A percentile compares a stretch with the other conserved stretches of the same genome.
phyloP scores from a whole-genome alignment of 2,888 invertebrate genomes.

The Opisthograptis luteolata region DNA sequence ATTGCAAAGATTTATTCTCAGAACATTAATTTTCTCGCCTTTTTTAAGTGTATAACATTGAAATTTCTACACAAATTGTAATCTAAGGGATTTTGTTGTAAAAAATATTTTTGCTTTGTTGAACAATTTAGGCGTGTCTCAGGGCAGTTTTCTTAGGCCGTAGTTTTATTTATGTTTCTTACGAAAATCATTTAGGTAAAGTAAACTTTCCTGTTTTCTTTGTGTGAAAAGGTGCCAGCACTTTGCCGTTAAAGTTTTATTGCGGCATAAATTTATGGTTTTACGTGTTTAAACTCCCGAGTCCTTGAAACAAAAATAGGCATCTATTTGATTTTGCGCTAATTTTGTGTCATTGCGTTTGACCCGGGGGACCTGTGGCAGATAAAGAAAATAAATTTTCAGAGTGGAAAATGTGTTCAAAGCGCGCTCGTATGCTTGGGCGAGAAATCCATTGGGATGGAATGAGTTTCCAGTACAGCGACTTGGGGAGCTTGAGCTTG shows the following conservation, averaged over 20 bases:
- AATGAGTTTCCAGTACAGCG: slow-evolving; percentile 64
- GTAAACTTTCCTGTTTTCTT: neutral
- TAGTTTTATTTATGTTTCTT: neutral
- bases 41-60: neutral
- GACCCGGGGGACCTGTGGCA: slow-evolving; percentile 34
- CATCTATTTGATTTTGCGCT: neutral
- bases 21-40: neutral
- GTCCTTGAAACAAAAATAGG: slow-evolving; percentile 4
- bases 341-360: slow-evolving; percentile 29
- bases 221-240: neutral
- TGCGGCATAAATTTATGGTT: neutral
- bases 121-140: neutral
- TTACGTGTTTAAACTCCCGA: neutral
- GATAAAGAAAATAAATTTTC: slow-evolving; percentile 64
- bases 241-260: too few relatives aligned
- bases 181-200: neutral
- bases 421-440: slow-evolving; percentile 58
- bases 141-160: neutral
- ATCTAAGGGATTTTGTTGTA: neutral
- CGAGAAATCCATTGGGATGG: slow-evolving; percentile 64
- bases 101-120: neutral
- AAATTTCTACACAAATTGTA: neutral
- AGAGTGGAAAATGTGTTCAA: slow-evolving; percentile 72
- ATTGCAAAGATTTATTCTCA: neutral
- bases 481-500: slow-evolving; percentile 43